Conservation (phyloP, 2,888 invertebrate species). For the Protonemura montana region DNA sequence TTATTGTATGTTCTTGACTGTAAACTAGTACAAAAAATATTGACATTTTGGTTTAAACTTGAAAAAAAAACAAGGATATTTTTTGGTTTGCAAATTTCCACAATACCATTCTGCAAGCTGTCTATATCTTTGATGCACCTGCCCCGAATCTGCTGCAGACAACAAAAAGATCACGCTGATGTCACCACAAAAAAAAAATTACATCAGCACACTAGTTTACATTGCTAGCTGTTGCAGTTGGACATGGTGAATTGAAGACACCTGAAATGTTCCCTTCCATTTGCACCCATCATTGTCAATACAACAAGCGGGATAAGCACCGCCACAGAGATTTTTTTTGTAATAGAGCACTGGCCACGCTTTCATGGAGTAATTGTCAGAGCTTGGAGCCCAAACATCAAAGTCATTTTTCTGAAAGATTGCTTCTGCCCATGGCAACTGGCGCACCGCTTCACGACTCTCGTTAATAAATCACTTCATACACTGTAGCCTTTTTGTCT, state of each 20-base stretch:
- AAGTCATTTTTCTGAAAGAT: neutral
- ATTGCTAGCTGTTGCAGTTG: neutral
- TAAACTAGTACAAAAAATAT: neutral
- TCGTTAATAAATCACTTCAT: conserved; percentile 88
- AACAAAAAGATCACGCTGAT: neutral
- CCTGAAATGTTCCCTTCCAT: neutral
- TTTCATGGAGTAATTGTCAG: neutral
- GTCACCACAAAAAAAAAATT: neutral
- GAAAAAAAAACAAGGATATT: neutral
- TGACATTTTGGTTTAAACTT: neutral
- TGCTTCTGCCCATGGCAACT: neutral
- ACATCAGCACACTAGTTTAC: neutral
- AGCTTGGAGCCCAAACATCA: neutral
- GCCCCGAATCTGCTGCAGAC: neutral
- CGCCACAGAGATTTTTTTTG: neutral
- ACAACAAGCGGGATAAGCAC: neutral
- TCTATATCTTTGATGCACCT: neutral
- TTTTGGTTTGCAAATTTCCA: neutral
- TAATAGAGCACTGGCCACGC: neutral
- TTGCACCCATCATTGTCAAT: neutral
- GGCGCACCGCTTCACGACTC: neutral
- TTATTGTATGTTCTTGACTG: neutral
- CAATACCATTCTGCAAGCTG: neutral
- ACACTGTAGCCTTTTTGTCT: conserved; percentile 97
- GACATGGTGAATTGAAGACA: neutral